phyloP scores from a whole-genome alignment of 2,113 vertebrate species.

The Prietella phreatophila region DNA sequence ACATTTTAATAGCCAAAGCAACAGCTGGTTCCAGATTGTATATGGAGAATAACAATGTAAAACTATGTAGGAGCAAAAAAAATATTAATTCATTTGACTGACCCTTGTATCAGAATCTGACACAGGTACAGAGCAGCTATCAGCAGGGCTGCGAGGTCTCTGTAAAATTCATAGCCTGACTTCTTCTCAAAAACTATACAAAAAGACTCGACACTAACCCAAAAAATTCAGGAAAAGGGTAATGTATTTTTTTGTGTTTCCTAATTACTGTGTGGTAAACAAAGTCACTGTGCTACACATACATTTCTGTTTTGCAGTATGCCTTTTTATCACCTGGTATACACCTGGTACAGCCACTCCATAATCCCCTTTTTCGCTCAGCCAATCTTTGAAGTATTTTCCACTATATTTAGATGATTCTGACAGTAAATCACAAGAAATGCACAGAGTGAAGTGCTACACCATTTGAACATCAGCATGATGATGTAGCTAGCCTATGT shows the following conservation, averaged over 20 bases:
- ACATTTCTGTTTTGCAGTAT: neutral
- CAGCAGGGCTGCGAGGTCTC: neutral
- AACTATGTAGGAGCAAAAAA: neutral
- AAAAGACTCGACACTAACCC: neutral
- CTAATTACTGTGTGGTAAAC: neutral
- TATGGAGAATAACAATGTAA: neutral
- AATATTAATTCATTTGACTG: neutral
- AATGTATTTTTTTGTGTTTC: neutral
- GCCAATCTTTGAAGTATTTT: neutral
- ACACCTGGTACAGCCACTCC: neutral
- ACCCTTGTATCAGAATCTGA: neutral
- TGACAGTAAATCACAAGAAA: neutral
- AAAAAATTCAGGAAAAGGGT: neutral
- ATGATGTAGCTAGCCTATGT: neutral
- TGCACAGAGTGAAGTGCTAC: neutral
- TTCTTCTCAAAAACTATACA: neutral
- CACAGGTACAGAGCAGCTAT: neutral
- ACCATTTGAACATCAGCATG: neutral
- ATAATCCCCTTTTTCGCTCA: neutral
- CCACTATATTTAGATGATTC: neutral
- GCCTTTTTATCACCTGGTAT: neutral
- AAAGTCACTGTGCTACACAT: neutral
- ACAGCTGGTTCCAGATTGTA: neutral
- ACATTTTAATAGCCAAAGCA: slow-evolving; percentile 11
- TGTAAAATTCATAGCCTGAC: neutral